phyloP scores from a whole-genome alignment of 2,888 invertebrate species.

The Lordiphosa fenestrarum region DNA sequence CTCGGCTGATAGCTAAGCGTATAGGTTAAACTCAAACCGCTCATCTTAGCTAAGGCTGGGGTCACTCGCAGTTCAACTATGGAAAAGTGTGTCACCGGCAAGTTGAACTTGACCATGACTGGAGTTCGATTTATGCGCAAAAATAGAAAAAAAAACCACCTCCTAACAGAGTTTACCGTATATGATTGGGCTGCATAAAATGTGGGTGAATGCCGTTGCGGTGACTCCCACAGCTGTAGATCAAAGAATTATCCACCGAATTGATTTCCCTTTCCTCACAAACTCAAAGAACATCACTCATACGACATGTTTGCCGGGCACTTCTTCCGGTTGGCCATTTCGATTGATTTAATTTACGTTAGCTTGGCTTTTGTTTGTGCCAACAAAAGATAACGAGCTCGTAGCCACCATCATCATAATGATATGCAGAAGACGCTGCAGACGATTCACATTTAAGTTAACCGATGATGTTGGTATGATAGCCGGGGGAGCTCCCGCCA shows the following conservation, averaged over 20 bases:
- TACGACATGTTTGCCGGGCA: conserved; percentile 33
- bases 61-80: conserved; percentile 54
- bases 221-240: conserved; percentile 15
- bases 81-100: conserved; percentile 69
- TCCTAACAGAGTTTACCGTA: conserved; percentile 6
- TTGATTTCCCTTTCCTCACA: conserved; percentile 15
- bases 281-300: conserved; percentile 38
- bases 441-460: conserved; percentile 27
- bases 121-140: conserved; percentile 16
- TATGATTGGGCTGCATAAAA: conserved; percentile 27
- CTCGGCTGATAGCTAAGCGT: conserved; percentile 21
- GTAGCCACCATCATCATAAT: conserved; percentile 33
- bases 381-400: conserved; percentile 8
- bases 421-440: conserved; percentile 52
- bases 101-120: conserved; percentile 69
- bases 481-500: conserved; percentile 9
- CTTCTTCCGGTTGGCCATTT: conserved; percentile 51
- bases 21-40: conserved; percentile 18
- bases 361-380: conserved; percentile 39
- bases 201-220: conserved; percentile 41
- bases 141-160: conserved; percentile 21
- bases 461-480: neutral
- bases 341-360: conserved; percentile 25
- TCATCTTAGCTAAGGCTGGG: conserved; percentile 47
- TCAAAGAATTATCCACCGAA: conserved; percentile 2